Base-by-base conservation (phyloP, 2,113 vertebrate species). In the Panthera uncia region DNA sequence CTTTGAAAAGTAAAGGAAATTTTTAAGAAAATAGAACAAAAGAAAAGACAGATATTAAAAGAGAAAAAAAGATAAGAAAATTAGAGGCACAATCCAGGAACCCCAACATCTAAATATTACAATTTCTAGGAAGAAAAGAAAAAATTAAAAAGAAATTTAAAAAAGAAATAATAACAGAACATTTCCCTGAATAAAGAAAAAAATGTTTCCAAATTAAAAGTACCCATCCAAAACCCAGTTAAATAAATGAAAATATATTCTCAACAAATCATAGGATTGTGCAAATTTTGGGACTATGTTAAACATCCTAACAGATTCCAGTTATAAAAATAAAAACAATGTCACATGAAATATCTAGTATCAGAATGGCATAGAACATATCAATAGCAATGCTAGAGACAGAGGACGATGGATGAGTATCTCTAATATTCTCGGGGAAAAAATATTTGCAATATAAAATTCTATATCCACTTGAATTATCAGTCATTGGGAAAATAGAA, bases 201-300 rank as follows among this genome's bases (percentile, higher is more conserved):
- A 61, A 80, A 55, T 33, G 14, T 73, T 79, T 83, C n/a, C 15
- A 91, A 1, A 61, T 93, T 65, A 8, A 86, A 85, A n/a, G 14
- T 21, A 78, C 7, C 3, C 14, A 69, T 27, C 10, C 14, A 93
- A 82, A 65, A 5, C n/a, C 69, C 15, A 45, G 6, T 27, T 84
- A 76, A 94, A 95, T 84, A 91, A 87, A 8, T 82, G 52, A 97
- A 91, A 84, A 31, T 41, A 79, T 23, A 83, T 41, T 87, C 23
- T n/a, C 21, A 95, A 55, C 3, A 91, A 93, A 48, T 90, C 0
- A 31, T 33, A 90, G 82, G 7, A 91, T 45, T 93, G 3, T 63
- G 5, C 65, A 94, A 68, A 63, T 94, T 94, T 71, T 45, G 52
- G 16, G 21, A 69, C 10, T 29, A 69, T 15, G 69, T 9, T n/a